phyloP scores from a whole-genome alignment of 2,113 vertebrate species.

The Galeopterus variegatus region DNA sequence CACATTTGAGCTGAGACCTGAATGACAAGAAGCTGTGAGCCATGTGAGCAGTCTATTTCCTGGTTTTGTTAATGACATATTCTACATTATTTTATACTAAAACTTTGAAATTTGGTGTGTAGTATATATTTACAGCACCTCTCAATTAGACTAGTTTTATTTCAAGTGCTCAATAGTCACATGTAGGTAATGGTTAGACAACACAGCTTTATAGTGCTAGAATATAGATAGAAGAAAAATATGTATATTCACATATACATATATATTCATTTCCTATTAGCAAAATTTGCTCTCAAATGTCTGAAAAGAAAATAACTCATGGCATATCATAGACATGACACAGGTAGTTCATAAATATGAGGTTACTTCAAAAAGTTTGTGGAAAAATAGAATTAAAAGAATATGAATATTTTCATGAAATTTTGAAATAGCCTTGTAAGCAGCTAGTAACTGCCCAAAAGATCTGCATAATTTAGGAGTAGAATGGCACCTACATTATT shows the following conservation, averaged over 20 bases:
- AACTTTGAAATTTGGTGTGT: neutral
- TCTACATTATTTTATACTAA: neutral
- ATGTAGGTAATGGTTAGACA: neutral
- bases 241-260: too few relatives aligned
- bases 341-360: slow-evolving; percentile 67
- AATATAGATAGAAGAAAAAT: too few relatives aligned
- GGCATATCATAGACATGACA: slow-evolving; percentile 67
- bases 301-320: slow-evolving; percentile 78
- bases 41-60: neutral
- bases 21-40: neutral
- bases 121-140: neutral
- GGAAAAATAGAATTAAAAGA: too few relatives aligned
- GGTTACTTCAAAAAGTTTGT: too few relatives aligned
- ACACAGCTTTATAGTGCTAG: neutral
- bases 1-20: neutral
- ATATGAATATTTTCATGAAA: too few relatives aligned
- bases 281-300: slow-evolving; percentile 78
- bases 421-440: neutral
- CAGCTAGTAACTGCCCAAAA: slow-evolving; percentile 59
- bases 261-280: neutral
- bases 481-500: fast-evolving
- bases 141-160: neutral
- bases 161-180: neutral
- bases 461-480: slow-evolving; percentile 45
- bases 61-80: neutral